Evolutionary conservation across 37 sponge, comb jelly and placozoan species (phyloP), one percentile per base, ranked within the genome.

Genomic region (Aphrocallistes beatrix): DNA sequence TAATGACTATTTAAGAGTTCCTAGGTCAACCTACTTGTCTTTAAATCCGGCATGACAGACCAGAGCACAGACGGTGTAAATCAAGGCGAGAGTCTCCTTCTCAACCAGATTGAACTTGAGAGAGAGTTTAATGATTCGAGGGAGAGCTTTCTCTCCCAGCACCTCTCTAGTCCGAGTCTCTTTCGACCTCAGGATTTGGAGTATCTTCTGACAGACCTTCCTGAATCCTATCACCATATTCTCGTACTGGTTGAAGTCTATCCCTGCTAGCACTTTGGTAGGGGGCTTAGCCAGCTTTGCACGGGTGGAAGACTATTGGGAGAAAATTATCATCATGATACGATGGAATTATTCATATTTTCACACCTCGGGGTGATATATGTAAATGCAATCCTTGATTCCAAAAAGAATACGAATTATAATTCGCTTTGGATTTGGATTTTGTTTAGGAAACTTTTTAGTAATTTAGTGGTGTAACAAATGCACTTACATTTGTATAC

Each of bases 121-220:
- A 23, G 86, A 48, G 19, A 93, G 88, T 38, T 89, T 85, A 23
- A 90, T 83, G 19, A 90, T 75, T 13, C 93, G 82, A 16, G 93
- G 93, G 0, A 93, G 91, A 0, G 81, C 81, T 1, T 38, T 38
- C 49, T 87, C 89, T 17, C 93, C 93, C 38, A 88, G 60, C 21
- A 17, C 89, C 85, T 90, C 48, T 85, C 88, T 89, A 6, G 89
- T 93, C 32, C 51, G 83, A 51, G 40, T 38, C 81, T 89, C 42
- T 60, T 86, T 86, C 6, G 36, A 23, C 3, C 89, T 83, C 84
- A 89, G 83, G 47, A 88, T 85, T 28, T 21, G n/a, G 37, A 75
- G 37, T 16, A 90, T 69, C 81, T 91, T 45, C 0, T 81, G 82
- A 23, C 60, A 28, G 38, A 90, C 86, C 91, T 88, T 48, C 37